These are phyloP conservation scores for Machimus atricapillus DNA, from an alignment of 2,888 invertebrate species.

Conservation along the genomic window DNA sequence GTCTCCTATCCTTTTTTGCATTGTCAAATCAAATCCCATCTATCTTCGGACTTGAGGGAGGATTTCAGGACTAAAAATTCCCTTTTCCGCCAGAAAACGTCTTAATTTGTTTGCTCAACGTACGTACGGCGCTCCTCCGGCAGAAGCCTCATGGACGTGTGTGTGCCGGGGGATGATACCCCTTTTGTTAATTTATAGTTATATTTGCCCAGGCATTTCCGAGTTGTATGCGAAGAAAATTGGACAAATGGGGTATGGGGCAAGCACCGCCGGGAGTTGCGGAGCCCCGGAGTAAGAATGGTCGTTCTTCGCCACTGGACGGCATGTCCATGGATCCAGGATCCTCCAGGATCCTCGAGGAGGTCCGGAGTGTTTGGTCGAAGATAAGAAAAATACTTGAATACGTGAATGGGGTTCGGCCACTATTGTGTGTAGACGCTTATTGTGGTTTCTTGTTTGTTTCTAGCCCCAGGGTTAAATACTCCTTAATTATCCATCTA, in stretches of 20 bases:
- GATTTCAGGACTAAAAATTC: background rate
- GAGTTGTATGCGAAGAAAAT: constrained; percentile 18
- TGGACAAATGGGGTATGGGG: background rate
- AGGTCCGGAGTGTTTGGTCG: background rate
- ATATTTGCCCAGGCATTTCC: constrained; percentile 26
- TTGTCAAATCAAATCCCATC: constrained; percentile 28
- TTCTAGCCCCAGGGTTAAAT: constrained; percentile 13
- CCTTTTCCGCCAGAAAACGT: background rate
- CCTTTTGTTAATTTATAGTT: constrained; percentile 30
- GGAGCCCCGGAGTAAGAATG: background rate
- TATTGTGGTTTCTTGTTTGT: constrained; percentile 20
- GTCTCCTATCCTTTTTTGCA: background rate
- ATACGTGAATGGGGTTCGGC: background rate
- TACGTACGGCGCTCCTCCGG: background rate
- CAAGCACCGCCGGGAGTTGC: background rate
- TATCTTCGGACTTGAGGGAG: background rate
- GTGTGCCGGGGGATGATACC: background rate
- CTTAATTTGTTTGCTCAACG: constrained; percentile 9
- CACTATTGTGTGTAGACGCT: background rate
- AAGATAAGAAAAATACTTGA: constrained; percentile 17
- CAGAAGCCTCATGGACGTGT: background rate
- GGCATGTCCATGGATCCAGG: background rate
- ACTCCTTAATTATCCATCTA: constrained; percentile 27
- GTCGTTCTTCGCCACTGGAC: background rate
- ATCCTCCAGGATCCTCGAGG: background rate